Base-by-base conservation (phyloP, 2,888 invertebrate genomes). In the Metellina segmentata region DNA sequence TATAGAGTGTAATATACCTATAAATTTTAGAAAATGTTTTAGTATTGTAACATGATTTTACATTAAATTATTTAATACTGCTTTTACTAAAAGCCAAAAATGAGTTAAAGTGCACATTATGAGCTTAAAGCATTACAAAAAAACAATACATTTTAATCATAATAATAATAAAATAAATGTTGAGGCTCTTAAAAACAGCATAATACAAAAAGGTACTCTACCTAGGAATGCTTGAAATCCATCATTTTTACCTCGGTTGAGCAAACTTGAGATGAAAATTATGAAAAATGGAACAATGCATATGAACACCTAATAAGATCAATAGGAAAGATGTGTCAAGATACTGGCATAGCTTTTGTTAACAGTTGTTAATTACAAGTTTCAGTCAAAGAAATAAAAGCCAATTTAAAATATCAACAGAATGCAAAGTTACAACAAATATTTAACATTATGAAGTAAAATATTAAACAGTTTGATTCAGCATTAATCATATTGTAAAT, bases 191-290 rank as follows among this genome's bases (percentile, higher is more conserved):
- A n/a, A n/a, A n/a, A n/a, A n/a, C 7, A 11, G 49, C n/a, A 9
- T n/a, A n/a, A n/a, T n/a, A n/a, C 71, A 13, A 19, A 7, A 34
- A 78, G 85, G 51, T 16, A 11, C 49, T 7, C 82, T 93, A 93
- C 93, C 91, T 91, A 97, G 95, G 88, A 95, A 92, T 48, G 97
- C 97, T 94, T 97, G 96, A 20, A 96, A 95, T 11, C 96, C 96
- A 94, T 97, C 97, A 70, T 96, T 95, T 90, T 95, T 96, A 94
- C 97, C 96, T 92, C 96, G 96, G 81, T 96, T 96, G 0, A 96
- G 94, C 0, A 96, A 95, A 95, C 96, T 95, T 95, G 96, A 94
- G 91, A 96, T 51, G 93, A 95, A 20, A 94, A 97, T 95, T 94
- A 96, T 93, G 7, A 96, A 93, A 51, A 96, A 95, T 0, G 97